These are phyloP conservation scores for Antheraea yamamai DNA, from an alignment of 2,888 invertebrate genomes.

Conservation along the genomic window DNA sequence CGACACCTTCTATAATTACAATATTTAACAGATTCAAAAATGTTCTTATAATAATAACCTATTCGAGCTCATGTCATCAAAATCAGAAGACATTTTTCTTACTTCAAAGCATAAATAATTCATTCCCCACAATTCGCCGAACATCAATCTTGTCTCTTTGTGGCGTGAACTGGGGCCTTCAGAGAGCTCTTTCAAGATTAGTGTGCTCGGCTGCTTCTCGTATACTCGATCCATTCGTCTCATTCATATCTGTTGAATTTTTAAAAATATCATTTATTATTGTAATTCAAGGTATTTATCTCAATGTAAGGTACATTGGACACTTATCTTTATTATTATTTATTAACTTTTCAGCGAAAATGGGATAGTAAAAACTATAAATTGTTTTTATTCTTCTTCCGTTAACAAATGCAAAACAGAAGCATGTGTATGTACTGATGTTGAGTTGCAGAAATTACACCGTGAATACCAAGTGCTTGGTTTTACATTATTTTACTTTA, in stretches of 20 bases:
- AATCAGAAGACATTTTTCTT: conserved; percentile 6
- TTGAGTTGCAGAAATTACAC: background rate
- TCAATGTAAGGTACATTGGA: background rate
- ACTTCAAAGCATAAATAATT: conserved; percentile 10
- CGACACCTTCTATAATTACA: background rate
- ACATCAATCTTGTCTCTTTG: conserved; percentile 15
- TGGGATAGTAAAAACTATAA: background rate
- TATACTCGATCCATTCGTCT: conserved; percentile 12
- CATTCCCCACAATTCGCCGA: conserved; percentile 15
- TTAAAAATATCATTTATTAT: conserved; percentile 3
- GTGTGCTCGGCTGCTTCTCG: background rate
- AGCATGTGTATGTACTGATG: too few relatives aligned
- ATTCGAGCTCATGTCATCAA: conserved; percentile 8
- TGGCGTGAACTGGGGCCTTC: conserved; percentile 12
- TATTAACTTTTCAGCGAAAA: background rate
- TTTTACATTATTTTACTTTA: background rate
- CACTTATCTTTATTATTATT: background rate
- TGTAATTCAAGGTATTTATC: background rate
- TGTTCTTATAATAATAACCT: background rate
- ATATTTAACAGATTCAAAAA: background rate
- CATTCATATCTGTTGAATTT: conserved; percentile 13
- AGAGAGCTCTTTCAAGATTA: conserved; percentile 14
- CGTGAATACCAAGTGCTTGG: background rate
- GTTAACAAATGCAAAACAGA: too few relatives aligned
- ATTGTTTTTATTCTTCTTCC: background rate